Conservation (phyloP, 2,888 invertebrate species). For the Cantharis lateralis region DNA sequence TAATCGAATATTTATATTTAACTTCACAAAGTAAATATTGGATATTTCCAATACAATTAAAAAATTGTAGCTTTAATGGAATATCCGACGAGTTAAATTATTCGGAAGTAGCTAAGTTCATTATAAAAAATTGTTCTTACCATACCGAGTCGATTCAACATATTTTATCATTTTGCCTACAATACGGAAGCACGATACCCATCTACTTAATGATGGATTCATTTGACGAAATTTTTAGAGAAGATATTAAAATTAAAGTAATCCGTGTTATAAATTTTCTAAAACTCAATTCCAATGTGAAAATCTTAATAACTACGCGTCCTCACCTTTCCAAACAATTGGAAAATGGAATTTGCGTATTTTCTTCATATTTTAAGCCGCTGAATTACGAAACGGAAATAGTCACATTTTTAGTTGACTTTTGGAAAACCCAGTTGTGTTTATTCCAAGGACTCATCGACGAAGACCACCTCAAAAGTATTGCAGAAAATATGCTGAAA, state of each 20-base stretch:
- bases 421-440: constrained; percentile 4
- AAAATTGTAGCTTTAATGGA: constrained; percentile 2
- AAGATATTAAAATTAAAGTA: neutral
- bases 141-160: neutral
- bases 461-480: neutral
- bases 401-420: constrained; percentile 3
- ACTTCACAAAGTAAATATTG: constrained; percentile 4
- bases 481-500: neutral
- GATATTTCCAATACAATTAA: constrained; percentile 13
- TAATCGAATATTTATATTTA: constrained; percentile 9
- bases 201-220: constrained; percentile 19
- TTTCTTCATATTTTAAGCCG: constrained; percentile 8
- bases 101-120: constrained; percentile 8
- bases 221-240: constrained; percentile 7
- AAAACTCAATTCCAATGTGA: neutral
- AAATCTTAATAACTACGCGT: constrained; percentile 21
- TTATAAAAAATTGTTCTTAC: neutral
- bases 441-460: neutral
- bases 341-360: constrained; percentile 15
- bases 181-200: constrained; percentile 5
- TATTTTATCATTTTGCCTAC: constrained; percentile 11
- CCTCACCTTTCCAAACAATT: constrained; percentile 6
- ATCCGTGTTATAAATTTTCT: constrained; percentile 9
- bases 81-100: neutral
- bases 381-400: neutral